Conservation (phyloP, 2,888 invertebrate genomes). For the Diachrysia chrysitis region DNA sequence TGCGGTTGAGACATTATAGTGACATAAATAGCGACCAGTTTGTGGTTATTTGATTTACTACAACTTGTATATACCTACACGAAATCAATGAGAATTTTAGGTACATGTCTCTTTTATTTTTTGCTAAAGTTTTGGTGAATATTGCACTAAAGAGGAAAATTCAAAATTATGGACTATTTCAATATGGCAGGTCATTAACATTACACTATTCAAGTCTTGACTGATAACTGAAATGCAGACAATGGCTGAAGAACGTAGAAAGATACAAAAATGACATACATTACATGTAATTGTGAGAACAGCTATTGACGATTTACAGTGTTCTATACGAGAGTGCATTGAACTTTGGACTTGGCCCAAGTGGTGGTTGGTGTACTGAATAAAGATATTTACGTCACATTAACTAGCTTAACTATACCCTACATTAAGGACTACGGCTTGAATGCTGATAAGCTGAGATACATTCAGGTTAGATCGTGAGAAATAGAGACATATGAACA, state of each 20-base stretch:
- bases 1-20: background rate
- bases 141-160: background rate
- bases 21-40: background rate
- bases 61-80: no score
- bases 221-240: background rate
- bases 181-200: background rate
- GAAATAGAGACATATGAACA: slow-evolving; percentile 10
- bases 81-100: no score
- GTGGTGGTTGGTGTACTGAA: slow-evolving; percentile 36
- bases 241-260: background rate
- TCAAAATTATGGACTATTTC: background rate
- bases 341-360: slow-evolving; percentile 57
- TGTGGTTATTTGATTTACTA: background rate
- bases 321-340: slow-evolving; percentile 40
- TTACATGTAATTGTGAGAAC: slow-evolving; percentile 40
- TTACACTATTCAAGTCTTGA: background rate
- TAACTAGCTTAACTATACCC: slow-evolving; percentile 20
- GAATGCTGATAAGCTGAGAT: slow-evolving; percentile 30
- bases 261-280: slow-evolving; percentile 1
- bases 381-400: slow-evolving; percentile 47
- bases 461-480: slow-evolving; percentile 19
- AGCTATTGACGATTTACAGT: slow-evolving; percentile 25
- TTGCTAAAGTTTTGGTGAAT: background rate
- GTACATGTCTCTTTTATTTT: no score
- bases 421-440: slow-evolving; percentile 19